phyloP scores from a whole-genome alignment of 2,888 invertebrate species.

The Drosophila mercatorum region DNA sequence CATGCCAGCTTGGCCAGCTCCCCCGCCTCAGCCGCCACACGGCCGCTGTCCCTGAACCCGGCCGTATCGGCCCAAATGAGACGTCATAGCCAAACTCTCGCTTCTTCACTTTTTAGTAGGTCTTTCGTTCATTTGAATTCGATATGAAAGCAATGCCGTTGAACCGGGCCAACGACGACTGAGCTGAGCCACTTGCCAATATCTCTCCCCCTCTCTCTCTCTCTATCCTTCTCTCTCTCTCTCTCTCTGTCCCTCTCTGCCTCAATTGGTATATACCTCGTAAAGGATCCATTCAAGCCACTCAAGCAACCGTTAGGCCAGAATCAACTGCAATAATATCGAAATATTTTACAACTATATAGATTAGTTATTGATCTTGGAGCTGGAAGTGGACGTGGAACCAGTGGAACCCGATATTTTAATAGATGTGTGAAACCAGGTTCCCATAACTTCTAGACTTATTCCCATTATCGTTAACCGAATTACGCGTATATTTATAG shows the following conservation, averaged over 20 bases:
- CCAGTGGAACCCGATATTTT: neutral
- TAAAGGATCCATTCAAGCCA: neutral
- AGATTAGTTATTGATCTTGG: neutral
- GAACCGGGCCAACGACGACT: constrained; percentile 20
- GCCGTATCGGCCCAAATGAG: constrained; percentile 33
- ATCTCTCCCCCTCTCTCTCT: neutral
- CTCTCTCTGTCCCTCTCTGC: too few relatives aligned
- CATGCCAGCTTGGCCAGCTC: constrained; percentile 15
- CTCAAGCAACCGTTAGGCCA: neutral
- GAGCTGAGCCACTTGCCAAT: neutral
- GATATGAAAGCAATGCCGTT: constrained; percentile 57
- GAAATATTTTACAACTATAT: neutral
- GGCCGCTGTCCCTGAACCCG: constrained; percentile 1
- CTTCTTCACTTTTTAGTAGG: constrained; percentile 64
- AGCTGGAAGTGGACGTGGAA: neutral
- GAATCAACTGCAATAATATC: neutral
- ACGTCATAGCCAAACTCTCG: constrained; percentile 68
- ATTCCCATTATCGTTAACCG: neutral
- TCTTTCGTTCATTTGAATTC: constrained; percentile 45
- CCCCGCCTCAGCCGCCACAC: neutral
- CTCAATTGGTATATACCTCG: neutral
- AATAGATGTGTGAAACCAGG: neutral
- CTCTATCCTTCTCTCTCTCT: too few relatives aligned
- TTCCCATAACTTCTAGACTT: neutral
- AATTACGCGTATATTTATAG: neutral